Conservation (phyloP, 2,888 invertebrate species). For the Acronicta aceris region DNA sequence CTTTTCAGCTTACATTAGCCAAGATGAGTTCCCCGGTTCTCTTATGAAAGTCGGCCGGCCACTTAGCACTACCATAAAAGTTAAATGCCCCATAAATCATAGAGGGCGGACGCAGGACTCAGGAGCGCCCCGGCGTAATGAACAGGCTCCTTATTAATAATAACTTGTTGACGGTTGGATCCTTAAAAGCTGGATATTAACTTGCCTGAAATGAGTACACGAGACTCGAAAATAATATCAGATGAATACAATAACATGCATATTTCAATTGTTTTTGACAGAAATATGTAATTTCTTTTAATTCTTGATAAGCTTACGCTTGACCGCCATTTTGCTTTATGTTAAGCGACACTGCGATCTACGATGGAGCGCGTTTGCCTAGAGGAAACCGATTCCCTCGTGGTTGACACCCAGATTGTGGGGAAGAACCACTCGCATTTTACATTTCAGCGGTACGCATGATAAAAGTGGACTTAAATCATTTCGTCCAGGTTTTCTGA, state of each 20-base stretch:
- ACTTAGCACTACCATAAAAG: constrained; percentile 86
- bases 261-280: too few species aligned
- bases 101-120: constrained; percentile 63
- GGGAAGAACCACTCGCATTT: too few species aligned
- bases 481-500: too few species aligned
- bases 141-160: constrained; percentile 81
- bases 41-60: constrained; percentile 77
- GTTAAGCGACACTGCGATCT: too few species aligned
- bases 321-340: too few species aligned
- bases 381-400: too few species aligned
- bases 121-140: constrained; percentile 70
- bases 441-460: too few species aligned
- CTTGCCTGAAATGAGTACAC: constrained; percentile 20
- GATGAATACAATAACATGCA: constrained; percentile 62
- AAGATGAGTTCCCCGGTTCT: constrained; percentile 76
- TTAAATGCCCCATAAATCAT: constrained; percentile 86
- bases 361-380: too few species aligned
- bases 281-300: too few species aligned
- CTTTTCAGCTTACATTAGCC: constrained; percentile 82
- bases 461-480: too few species aligned
- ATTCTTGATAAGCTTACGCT: too few species aligned
- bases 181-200: constrained; percentile 59
- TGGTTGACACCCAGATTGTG: too few species aligned
- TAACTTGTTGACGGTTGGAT: constrained; percentile 62
- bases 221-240: constrained; percentile 51